A percentile compares a stretch with the other conserved stretches of the same genome.
These are phyloP conservation scores for Megathymus violae DNA, from an alignment of 1,140 invertebrate species.

Conservation along the genomic window DNA sequence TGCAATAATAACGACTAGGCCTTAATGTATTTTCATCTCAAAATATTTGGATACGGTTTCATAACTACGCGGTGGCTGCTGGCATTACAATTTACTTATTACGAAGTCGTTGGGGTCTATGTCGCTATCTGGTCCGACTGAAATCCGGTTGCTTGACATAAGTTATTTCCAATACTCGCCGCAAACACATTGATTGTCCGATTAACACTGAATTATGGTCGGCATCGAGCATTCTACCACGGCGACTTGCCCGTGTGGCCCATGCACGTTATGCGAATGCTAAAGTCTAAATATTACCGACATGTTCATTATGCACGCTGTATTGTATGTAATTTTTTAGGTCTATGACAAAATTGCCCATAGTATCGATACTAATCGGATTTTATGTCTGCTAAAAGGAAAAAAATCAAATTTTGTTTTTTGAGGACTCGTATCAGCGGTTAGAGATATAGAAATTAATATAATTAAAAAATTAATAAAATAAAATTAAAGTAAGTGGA, in stretches of 20 bases:
- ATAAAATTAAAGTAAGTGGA: too few species aligned
- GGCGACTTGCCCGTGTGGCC: background rate
- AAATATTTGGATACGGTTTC: slow-evolving; percentile 16
- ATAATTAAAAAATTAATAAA: too few species aligned
- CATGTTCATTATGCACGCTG: too few species aligned
- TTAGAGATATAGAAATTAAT: too few species aligned
- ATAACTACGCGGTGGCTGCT: slow-evolving; percentile 6
- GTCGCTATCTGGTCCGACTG: slow-evolving; percentile 23
- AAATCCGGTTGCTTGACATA: slow-evolving; percentile 28
- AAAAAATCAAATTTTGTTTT: too few species aligned
- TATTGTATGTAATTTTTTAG: too few species aligned
- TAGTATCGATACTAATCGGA: too few species aligned
- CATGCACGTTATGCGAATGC: background rate
- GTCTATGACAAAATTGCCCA: too few species aligned
- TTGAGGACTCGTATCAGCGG: too few species aligned
- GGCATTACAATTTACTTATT: slow-evolving; percentile 10
- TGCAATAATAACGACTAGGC: background rate
- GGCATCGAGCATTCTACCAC: background rate
- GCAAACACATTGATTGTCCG: slow-evolving; percentile 25
- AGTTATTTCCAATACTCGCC: slow-evolving; percentile 9
- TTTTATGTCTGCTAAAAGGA: too few species aligned
- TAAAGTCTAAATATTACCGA: background rate
- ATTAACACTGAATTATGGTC: slow-evolving; percentile 14
- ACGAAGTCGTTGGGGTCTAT: slow-evolving; percentile 14
- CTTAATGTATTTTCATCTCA: slow-evolving; percentile 5